Conservation (phyloP, 2,888 invertebrate species). For the Podabrus alpinus region DNA sequence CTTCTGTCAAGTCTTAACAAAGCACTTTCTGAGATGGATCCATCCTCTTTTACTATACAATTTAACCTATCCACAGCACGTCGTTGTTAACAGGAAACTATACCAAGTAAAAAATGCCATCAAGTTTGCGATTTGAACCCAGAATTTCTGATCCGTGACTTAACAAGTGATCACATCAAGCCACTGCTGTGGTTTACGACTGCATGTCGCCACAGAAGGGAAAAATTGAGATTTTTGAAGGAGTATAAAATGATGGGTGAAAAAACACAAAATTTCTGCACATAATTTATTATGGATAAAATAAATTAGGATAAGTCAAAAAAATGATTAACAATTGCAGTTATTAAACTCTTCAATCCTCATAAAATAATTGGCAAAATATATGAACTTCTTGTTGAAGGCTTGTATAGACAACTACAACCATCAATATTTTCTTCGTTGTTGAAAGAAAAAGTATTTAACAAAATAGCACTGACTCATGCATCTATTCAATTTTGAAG, state of each 20-base stretch:
- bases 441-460: background rate
- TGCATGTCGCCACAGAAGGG: too few species aligned
- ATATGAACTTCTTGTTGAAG: background rate
- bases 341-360: background rate
- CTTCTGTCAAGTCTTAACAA: too few species aligned
- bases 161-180: too few species aligned
- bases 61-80: too few species aligned
- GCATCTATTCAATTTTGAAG: background rate
- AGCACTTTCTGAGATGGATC: too few species aligned
- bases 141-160: too few species aligned
- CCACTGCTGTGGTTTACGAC: background rate
- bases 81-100: too few species aligned
- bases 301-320: background rate
- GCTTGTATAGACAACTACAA: background rate
- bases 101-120: too few species aligned
- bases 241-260: background rate
- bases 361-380: background rate
- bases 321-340: background rate
- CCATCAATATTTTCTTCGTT: background rate
- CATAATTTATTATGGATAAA: background rate
- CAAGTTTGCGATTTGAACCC: too few species aligned
- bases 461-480: background rate
- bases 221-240: background rate
- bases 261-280: background rate
- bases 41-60: too few species aligned